These are phyloP conservation scores for Lasiurus borealis DNA, from an alignment of 2,113 vertebrate species.

Conservation along the genomic window DNA sequence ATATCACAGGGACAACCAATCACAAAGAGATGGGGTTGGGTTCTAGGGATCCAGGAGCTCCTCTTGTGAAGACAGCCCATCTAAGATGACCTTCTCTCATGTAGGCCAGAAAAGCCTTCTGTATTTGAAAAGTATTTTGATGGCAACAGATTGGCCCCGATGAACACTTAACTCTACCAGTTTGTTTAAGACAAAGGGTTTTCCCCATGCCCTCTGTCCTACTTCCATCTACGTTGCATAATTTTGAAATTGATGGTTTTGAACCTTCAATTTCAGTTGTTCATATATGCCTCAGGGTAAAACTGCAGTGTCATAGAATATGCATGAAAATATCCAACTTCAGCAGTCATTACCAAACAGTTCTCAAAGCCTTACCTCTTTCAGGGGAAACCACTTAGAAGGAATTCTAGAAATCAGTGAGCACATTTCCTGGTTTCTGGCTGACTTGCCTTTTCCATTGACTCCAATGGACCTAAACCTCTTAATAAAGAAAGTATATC, in stretches of 20 bases:
- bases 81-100: background rate
- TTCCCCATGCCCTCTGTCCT: background rate
- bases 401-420: conserved; percentile 9
- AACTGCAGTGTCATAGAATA: background rate
- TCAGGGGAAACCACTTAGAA: background rate
- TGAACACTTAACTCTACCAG: background rate
- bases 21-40: background rate
- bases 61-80: background rate
- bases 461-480: background rate
- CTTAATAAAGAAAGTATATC: background rate
- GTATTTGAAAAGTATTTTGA: background rate
- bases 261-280: background rate
- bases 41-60: background rate
- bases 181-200: background rate
- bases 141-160: background rate
- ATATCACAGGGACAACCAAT: background rate
- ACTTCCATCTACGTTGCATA: background rate
- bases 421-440: background rate
- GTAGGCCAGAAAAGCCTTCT: background rate
- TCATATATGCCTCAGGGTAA: background rate
- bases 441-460: background rate
- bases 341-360: background rate
- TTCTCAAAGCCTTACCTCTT: conserved; percentile 1
- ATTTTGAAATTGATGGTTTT: background rate
- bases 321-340: background rate